phyloP scores from a whole-genome alignment of 2,113 vertebrate species.

The Emydura subglobosa region DNA sequence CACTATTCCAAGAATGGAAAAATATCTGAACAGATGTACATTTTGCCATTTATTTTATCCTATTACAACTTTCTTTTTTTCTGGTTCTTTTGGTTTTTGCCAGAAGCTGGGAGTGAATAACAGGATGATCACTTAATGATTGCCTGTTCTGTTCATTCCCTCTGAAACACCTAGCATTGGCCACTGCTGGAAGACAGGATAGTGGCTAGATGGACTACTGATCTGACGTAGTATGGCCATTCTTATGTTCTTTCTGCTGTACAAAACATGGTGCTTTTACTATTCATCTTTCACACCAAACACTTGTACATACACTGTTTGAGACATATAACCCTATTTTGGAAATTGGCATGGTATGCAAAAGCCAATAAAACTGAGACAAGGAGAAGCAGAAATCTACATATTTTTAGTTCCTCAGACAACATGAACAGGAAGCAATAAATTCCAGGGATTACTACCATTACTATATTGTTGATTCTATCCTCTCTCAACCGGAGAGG shows the following conservation, averaged over 20 bases:
- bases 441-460: background rate
- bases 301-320: background rate
- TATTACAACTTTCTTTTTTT: background rate
- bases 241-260: background rate
- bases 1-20: background rate
- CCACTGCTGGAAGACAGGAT: background rate
- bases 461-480: background rate
- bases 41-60: background rate
- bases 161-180: background rate
- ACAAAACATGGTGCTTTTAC: background rate
- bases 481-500: background rate
- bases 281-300: background rate
- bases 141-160: background rate
- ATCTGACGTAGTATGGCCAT: background rate
- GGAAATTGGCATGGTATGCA: too few relatives aligned
- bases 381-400: background rate
- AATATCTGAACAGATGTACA: background rate
- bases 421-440: background rate
- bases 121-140: background rate
- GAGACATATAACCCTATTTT: background rate
- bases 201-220: background rate
- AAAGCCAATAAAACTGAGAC: background rate
- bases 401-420: background rate
- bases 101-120: background rate
- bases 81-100: background rate